phyloP scores from a whole-genome alignment of 1,140 invertebrate genomes.

The Zaprionus vittiger region DNA sequence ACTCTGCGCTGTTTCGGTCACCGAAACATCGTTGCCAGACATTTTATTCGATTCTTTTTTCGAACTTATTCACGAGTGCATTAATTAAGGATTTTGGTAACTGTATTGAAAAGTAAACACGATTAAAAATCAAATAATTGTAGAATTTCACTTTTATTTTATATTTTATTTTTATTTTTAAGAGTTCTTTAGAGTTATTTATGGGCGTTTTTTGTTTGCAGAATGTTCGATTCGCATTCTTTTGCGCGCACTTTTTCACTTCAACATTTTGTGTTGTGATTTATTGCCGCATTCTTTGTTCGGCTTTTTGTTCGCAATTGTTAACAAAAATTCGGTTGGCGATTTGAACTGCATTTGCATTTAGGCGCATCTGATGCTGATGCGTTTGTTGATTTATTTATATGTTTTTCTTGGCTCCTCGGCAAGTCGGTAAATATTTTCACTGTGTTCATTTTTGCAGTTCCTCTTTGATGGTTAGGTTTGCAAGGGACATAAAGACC shows the following conservation, averaged over 20 bases:
- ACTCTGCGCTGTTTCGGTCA: constrained; percentile 75
- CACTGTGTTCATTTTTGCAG: background rate
- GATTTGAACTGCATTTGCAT: constrained; percentile 4
- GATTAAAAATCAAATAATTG: constrained; percentile 22
- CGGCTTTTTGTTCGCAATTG: background rate
- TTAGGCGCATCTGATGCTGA: constrained; percentile 7
- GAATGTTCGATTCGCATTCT: background rate
- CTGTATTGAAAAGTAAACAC: constrained; percentile 39
- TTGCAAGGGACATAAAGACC: too few relatives aligned
- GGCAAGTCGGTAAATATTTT: constrained; percentile 7
- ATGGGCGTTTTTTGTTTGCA: constrained; percentile 11
- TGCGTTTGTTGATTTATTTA: background rate
- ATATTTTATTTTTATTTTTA: constrained; percentile 25
- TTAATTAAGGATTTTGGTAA: constrained; percentile 36
- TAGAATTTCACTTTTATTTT: constrained; percentile 25
- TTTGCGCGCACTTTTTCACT: constrained; percentile 6
- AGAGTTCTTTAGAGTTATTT: constrained; percentile 40
- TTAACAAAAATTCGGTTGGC: background rate
- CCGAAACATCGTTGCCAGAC: constrained; percentile 74
- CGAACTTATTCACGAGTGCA: constrained; percentile 44
- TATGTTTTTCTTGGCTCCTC: background rate
- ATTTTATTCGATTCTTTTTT: constrained; percentile 53
- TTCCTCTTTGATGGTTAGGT: background rate
- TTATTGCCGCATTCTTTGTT: background rate
- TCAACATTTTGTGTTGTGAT: constrained; percentile 14